Evolutionary conservation across 2,797 vertebrate genomes (phyloP), one percentile per base, ranked within the genome.

Genomic region (Gambelia wislizenii): DNA sequence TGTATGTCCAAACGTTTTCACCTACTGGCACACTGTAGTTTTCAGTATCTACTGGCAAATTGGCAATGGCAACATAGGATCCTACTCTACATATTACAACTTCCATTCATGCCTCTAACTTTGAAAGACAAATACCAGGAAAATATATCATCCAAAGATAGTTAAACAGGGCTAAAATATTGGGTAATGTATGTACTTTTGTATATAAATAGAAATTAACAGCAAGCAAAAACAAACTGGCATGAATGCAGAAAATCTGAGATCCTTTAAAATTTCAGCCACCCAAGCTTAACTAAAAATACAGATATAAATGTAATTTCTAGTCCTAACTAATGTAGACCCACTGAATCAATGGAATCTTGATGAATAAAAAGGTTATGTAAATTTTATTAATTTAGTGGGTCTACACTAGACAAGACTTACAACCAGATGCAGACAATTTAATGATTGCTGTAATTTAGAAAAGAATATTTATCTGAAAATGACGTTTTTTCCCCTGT

Each of bases 271-370:
- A 80, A 59, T 89, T 44, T 49, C 75, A 59, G 89, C 74, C 44
- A 85, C 25, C 49, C 36, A 69, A 30, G 36, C n/a, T 90, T 91
- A 69, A 84, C 83, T 86, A 81, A 87, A 87, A 94, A 92, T 86
- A 92, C 76, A 77, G 3, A 30, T 74, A 2, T 74, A 74, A 42
- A 42, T 42, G 16, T 67, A 67, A 67, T 67, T 67, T 67, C 27
- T 67, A 67, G 27, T 30, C 27, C 2, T 8, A 67, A 10, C 9
- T 67, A 30, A 10, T 30, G 64, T 67, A 30, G 64, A 67, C 27
- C 27, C 59, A 9, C 64, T 67, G 27, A 67, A 67, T 30, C 1
- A 67, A 30, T 67, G 2, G 27, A 67, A 67, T 30, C 64, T 9
- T 27, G 30, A 67, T 67, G 4, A 64, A 9, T 64, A 27, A 64